Percentiles rank a stretch among this genome's conserved stretches.
Conservation (phyloP, 2,888 invertebrate species). For the Conomelus anceps region DNA sequence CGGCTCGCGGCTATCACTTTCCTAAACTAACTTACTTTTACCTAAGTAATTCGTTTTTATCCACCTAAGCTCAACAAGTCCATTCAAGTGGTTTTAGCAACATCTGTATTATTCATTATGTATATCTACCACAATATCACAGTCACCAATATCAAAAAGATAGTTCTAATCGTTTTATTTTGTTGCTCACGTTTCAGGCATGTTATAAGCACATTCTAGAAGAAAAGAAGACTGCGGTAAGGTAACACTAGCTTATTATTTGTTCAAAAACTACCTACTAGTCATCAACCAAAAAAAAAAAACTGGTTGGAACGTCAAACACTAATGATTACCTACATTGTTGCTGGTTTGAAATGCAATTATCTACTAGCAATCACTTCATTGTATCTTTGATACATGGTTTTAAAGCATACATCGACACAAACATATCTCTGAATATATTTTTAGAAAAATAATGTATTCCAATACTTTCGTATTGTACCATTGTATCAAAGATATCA, state of each 20-base stretch:
- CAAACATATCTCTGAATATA: not conserved
- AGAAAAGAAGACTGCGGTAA: not conserved
- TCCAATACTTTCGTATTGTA: no score
- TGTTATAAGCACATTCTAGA: not conserved
- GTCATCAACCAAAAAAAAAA: not conserved
- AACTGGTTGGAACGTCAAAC: not conserved
- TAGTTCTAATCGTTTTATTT: no score
- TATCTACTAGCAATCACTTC: not conserved
- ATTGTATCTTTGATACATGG: not conserved
- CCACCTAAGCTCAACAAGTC: no score
- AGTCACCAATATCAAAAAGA: no score
- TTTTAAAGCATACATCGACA: not conserved
- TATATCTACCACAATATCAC: no score
- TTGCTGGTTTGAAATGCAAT: not conserved
- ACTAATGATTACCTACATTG: not conserved
- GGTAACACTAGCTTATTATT: slow-evolving; percentile 2
- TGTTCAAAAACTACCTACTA: not conserved
- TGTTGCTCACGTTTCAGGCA: not conserved
- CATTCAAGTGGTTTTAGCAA: no score
- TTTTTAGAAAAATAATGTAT: not conserved
- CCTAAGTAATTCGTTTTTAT: no score
- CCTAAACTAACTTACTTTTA: no score
- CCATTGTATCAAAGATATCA: not conserved
- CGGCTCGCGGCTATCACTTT: no score
- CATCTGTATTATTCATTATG: no score